Evolutionary conservation across 2,797 vertebrate species (phyloP).

Genomic region (Caiman crocodilus): DNA sequence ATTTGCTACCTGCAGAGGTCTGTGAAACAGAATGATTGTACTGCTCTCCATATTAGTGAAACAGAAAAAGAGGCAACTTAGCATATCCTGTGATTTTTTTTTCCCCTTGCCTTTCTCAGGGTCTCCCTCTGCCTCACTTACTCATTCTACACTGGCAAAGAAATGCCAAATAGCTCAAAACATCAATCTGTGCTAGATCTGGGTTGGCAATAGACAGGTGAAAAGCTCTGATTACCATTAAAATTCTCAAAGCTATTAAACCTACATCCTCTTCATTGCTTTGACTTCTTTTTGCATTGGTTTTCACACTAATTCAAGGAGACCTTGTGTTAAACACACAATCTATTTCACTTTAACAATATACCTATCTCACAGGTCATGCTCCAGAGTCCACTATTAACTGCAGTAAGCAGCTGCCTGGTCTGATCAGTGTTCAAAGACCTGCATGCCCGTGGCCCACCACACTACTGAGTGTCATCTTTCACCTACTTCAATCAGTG

Average conservation of each 20-base stretch:
- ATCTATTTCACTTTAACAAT: slow-evolving; percentile 36
- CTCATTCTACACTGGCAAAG: not conserved
- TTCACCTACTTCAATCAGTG: not conserved
- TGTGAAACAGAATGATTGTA: slow-evolving; percentile 15
- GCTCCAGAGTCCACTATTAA: not conserved
- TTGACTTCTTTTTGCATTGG: not conserved
- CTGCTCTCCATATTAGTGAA: not conserved
- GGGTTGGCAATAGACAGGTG: slow-evolving; percentile 53
- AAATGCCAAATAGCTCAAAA: slow-evolving; percentile 44
- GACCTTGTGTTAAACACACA: not conserved
- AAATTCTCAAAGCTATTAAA: slow-evolving; percentile 62
- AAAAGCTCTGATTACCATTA: slow-evolving; percentile 18
- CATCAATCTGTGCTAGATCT: slow-evolving; percentile 55
- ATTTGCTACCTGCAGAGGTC: not conserved
- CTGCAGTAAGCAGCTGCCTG: not conserved
- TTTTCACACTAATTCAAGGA: accelerated
- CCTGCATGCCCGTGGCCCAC: accelerated
- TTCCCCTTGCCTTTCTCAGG: slow-evolving; percentile 13
- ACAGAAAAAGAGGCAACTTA: not conserved
- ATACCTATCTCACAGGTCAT: not conserved
- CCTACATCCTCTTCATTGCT: slow-evolving; percentile 12
- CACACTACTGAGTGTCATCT: not conserved
- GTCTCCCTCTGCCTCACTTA: slow-evolving; percentile 17
- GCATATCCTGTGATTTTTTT: not conserved
- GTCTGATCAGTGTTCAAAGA: slow-evolving; percentile 12